Evolutionary conservation across 2,113 vertebrate genomes (phyloP).

Genomic region (Holacanthus passer): DNA sequence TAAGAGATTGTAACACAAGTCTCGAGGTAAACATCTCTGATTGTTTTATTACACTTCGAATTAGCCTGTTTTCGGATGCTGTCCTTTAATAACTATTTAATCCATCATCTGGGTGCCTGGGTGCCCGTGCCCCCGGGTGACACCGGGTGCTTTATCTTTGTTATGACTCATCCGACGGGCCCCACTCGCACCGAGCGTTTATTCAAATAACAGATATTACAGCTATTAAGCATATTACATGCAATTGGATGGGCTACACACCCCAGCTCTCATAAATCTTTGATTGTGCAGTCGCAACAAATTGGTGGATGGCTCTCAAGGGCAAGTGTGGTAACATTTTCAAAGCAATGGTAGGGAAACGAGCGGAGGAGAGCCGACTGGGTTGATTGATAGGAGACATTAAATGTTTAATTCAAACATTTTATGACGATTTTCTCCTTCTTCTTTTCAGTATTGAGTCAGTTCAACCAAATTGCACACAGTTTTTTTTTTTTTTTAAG

Average conservation of each 20-base stretch:
- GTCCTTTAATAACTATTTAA: conserved; percentile 77
- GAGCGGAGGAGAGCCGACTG: background rate
- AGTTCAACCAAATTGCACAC: background rate
- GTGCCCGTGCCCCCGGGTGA: conserved; percentile 61
- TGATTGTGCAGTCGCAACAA: conserved; percentile 50
- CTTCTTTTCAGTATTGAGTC: background rate
- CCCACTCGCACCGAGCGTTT: conserved; percentile 60
- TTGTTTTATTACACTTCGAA: conserved; percentile 74
- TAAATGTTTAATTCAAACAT: conserved; percentile 30
- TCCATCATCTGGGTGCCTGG: conserved; percentile 67
- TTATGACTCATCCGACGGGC: conserved; percentile 59
- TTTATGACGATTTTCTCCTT: background rate
- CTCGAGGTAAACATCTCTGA: conserved; percentile 76
- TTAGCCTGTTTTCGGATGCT: conserved; percentile 61
- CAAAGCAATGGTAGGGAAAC: conserved; percentile 11
- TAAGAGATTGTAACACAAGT: conserved; percentile 61
- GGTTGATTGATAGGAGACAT: conserved; percentile 20
- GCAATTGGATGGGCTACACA: conserved; percentile 46
- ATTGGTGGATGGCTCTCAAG: conserved; percentile 57
- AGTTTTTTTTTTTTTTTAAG: background rate
- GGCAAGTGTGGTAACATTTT: conserved; percentile 44
- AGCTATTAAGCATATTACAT: conserved; percentile 72
- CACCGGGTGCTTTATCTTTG: conserved; percentile 71
- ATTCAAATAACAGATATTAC: conserved; percentile 79
- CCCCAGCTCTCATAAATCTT: conserved; percentile 63